Percentiles rank a stretch among this genome's conserved stretches.
Conservation (phyloP, 2,113 vertebrate genomes). For the Hypanus sabinus region DNA sequence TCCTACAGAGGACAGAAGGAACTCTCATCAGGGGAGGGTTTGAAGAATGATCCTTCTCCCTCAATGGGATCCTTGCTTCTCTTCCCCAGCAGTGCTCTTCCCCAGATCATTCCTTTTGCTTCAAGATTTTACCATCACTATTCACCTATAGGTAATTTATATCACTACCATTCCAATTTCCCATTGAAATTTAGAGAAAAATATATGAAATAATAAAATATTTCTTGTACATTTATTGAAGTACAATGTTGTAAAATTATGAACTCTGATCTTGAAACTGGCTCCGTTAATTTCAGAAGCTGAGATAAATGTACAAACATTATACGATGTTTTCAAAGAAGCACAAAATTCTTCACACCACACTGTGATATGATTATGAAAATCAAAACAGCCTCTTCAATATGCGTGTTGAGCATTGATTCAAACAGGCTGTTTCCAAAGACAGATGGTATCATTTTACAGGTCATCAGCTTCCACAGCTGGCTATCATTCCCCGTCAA, state of each 20-base stretch:
- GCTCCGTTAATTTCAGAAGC: too few species aligned
- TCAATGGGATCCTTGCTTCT: too few species aligned
- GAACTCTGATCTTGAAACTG: too few species aligned
- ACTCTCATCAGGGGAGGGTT: too few species aligned
- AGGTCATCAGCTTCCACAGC: background rate
- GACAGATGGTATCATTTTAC: conserved; percentile 30
- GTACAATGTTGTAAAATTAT: too few species aligned
- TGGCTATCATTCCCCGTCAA: background rate
- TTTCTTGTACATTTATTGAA: background rate
- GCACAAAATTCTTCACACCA: background rate
- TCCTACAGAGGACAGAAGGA: too few species aligned
- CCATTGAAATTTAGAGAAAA: background rate
- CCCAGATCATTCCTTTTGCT: background rate
- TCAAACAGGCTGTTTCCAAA: background rate
- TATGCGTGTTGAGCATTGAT: background rate
- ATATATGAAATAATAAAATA: background rate
- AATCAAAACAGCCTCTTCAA: background rate
- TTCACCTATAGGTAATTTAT: background rate
- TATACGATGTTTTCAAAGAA: background rate
- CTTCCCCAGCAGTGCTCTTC: too few species aligned
- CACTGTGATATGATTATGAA: background rate
- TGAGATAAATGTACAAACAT: too few species aligned
- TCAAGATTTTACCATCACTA: background rate
- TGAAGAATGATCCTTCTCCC: too few species aligned
- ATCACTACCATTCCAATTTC: background rate